phyloP scores from a whole-genome alignment of 2,888 invertebrate species.

The Calliphora vomitoria region DNA sequence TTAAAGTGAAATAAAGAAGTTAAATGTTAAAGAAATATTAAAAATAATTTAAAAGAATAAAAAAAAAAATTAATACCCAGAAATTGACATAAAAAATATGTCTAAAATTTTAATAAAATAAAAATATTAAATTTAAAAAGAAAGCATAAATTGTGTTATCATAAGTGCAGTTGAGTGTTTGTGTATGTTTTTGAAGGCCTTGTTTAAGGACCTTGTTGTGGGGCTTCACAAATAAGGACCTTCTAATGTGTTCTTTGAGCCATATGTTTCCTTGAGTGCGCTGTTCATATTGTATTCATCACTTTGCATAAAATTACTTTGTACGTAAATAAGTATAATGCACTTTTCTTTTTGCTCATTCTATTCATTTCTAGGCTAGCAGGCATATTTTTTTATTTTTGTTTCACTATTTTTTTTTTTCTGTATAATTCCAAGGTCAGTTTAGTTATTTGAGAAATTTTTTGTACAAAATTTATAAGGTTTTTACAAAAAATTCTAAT shows the following conservation, averaged over 20 bases:
- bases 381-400: slow-evolving; percentile 30
- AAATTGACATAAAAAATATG: slow-evolving; percentile 7
- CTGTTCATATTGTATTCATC: slow-evolving; percentile 20
- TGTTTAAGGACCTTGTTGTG: slow-evolving; percentile 59
- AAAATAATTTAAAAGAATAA: too few species aligned
- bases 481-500: too few species aligned
- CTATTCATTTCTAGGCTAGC: slow-evolving; percentile 26
- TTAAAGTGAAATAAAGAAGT: background rate
- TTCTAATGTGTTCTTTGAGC: slow-evolving; percentile 39
- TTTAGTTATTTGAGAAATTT: background rate
- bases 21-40: background rate
- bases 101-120: slow-evolving; percentile 24
- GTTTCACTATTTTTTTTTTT: slow-evolving; percentile 8
- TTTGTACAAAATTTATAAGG: too few species aligned
- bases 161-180: slow-evolving; percentile 15
- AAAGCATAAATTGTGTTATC: slow-evolving; percentile 2
- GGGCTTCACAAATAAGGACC: slow-evolving; percentile 47
- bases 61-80: slow-evolving; percentile 14
- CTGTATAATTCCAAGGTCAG: slow-evolving; percentile 9
- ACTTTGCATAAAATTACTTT: slow-evolving; percentile 46
- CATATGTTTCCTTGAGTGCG: slow-evolving; percentile 49
- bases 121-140: background rate
- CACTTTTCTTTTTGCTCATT: background rate
- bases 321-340: slow-evolving; percentile 24
- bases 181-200: slow-evolving; percentile 54